phyloP scores from a whole-genome alignment of 2,113 vertebrate genomes.

The Atractosteus spatula region DNA sequence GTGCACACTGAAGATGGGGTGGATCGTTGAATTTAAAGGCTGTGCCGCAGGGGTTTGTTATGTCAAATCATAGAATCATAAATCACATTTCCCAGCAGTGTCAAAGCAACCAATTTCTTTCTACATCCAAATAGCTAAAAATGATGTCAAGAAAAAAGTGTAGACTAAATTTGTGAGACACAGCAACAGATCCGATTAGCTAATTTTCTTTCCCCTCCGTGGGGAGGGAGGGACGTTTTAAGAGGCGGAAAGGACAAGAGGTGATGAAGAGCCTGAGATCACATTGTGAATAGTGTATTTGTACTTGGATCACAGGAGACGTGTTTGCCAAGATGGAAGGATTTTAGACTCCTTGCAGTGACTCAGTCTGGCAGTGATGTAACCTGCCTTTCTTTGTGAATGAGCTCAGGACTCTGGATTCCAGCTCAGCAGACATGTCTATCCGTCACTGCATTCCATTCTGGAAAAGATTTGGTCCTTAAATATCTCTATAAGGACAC shows the following conservation, averaged over 20 bases:
- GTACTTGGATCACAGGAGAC: constrained; percentile 22
- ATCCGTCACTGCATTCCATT: constrained; percentile 31
- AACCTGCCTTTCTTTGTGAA: constrained; percentile 31
- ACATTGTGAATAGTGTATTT: constrained; percentile 32
- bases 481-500: constrained; percentile 32
- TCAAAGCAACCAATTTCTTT: too few relatives aligned
- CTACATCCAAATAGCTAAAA: too few relatives aligned
- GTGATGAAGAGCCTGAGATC: not conserved
- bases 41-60: too few relatives aligned
- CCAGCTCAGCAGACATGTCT: constrained; percentile 26
- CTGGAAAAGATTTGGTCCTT: constrained; percentile 2
- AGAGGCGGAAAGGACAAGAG: not conserved
- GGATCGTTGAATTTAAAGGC: too few relatives aligned
- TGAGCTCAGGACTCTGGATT: constrained; percentile 41
- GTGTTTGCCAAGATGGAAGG: constrained; percentile 14
- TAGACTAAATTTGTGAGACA: too few relatives aligned
- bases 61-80: too few relatives aligned
- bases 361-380: constrained; percentile 29
- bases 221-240: not conserved
- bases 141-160: too few relatives aligned
- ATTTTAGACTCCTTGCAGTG: not conserved
- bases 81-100: too few relatives aligned
- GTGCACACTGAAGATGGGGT: too few relatives aligned
- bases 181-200: too few relatives aligned
- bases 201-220: not conserved